Evolutionary conservation across 2,113 vertebrate genomes (phyloP).

Genomic region (Tor tambroides): DNA sequence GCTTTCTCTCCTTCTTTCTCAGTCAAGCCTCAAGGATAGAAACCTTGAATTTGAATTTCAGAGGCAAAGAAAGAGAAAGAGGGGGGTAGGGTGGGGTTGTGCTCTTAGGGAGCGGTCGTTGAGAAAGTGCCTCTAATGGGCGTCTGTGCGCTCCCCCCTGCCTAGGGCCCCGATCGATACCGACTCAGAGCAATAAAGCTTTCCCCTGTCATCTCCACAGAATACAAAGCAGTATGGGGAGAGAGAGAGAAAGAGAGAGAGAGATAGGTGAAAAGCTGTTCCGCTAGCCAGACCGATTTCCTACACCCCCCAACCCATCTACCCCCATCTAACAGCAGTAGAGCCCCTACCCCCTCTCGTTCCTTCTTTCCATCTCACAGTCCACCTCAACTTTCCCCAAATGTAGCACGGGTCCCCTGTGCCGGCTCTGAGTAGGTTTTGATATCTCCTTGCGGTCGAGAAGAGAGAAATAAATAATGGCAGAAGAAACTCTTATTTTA

Average conservation of each 20-base stretch:
- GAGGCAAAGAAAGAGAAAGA: slow-evolving; percentile 52
- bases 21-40: slow-evolving; percentile 68
- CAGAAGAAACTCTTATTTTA: slow-evolving; percentile 62
- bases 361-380: slow-evolving; percentile 33
- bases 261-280: slow-evolving; percentile 84
- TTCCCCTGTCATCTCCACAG: slow-evolving; percentile 85
- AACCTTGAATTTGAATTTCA: slow-evolving; percentile 79
- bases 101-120: slow-evolving; percentile 71
- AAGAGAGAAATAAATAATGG: slow-evolving; percentile 72
- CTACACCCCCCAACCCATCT: slow-evolving; percentile 69
- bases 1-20: slow-evolving; percentile 32
- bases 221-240: slow-evolving; percentile 82
- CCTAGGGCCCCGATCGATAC: slow-evolving; percentile 83
- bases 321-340: slow-evolving; percentile 52
- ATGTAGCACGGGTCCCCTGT: slow-evolving; percentile 59
- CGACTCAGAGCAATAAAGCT: slow-evolving; percentile 86
- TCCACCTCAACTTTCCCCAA: slow-evolving; percentile 56
- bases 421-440: slow-evolving; percentile 53
- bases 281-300: slow-evolving; percentile 84
- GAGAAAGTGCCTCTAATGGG: slow-evolving; percentile 76
- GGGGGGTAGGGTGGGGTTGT: slow-evolving; percentile 41
- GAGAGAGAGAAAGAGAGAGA: slow-evolving; percentile 53
- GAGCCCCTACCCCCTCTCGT: slow-evolving; percentile 55
- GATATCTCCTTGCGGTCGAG: slow-evolving; percentile 61
- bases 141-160: slow-evolving; percentile 75